Evolutionary conservation across 2,113 vertebrate species (phyloP), one percentile per base, ranked within the genome.

Genomic region (Periophthalmodon schlosseri): DNA sequence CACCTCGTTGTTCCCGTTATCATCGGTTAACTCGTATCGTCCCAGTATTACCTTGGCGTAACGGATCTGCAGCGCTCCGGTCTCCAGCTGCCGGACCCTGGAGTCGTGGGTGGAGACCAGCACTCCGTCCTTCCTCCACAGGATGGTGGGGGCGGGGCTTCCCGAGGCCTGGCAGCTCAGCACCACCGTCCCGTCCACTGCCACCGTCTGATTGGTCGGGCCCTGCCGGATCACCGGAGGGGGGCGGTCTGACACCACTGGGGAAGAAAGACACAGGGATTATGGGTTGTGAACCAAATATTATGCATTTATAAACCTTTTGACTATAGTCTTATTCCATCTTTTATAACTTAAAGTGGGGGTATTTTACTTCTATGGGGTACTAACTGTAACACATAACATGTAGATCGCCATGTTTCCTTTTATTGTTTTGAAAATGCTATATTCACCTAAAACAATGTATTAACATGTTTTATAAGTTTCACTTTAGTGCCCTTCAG

Each of bases 171-270:
- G 84, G 65, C 98, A 99, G 87, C 84, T 96, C 70, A 99, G 93
- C 0, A 94, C 86, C 68, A 96, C 94, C 2, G 96, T 98, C 20
- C 98, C 96, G 65, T 99, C 98, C 44, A 98, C 96, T 10, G 98
- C 95, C 36, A 99, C 97, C 0, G 97, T 98, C 91, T 99, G 98
- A 87, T 99, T 99, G 87, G 94, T 93, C 3, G 98, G 97, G 63
- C 97, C 98, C 80, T 99, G 97, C 2, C 95, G 95, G 87, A 99
- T 97, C 67, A 99, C 94, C 0, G 98, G 98, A 7, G 98, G 98
- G 58, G 97, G 98, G 52, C 97, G 95, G 85, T 99, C 98, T 21
- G 96, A 97, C 83, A 99, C 95, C 64, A 98, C 98, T 99, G 93
- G 57, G 83, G 23, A 84, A 3, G 74, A 69, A 54, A 76, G 60